Conservation (phyloP, 2,888 invertebrate species). For the Cremastinae sp. region DNA sequence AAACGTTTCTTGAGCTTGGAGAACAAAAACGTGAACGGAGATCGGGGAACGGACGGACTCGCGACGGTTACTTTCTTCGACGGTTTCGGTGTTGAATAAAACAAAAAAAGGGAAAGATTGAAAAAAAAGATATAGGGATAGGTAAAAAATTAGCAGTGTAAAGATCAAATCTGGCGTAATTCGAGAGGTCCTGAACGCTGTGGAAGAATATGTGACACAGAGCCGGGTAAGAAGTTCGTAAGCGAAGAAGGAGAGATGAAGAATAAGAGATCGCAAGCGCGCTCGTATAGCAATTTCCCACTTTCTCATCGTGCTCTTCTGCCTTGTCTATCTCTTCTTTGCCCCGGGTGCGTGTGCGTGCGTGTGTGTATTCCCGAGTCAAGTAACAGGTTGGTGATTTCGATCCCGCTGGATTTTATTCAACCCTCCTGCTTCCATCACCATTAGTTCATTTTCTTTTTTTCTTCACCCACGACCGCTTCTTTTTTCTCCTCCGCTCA, state of each 20-base stretch:
- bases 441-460: slow-evolving; percentile 11
- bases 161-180: neutral
- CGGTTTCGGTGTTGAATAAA: neutral
- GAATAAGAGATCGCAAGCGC: slow-evolving; percentile 17
- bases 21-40: no score
- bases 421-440: slow-evolving; percentile 29
- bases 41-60: no score
- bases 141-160: neutral
- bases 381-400: slow-evolving; percentile 79
- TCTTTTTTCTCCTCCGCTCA: neutral
- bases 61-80: neutral
- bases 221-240: neutral
- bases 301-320: slow-evolving; percentile 4
- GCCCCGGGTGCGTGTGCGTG: slow-evolving; percentile 49
- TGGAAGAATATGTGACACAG: neutral
- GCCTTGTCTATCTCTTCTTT: slow-evolving; percentile 27
- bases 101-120: neutral
- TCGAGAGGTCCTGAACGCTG: no score
- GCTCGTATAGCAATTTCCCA: slow-evolving; percentile 1
- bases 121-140: neutral
- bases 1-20: no score
- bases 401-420: slow-evolving; percentile 61
- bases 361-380: no score
- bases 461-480: slow-evolving; percentile 5
- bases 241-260: neutral